Evolutionary conservation across 2,888 invertebrate species (phyloP).

Genomic region (Dorcus parallelipipedus): DNA sequence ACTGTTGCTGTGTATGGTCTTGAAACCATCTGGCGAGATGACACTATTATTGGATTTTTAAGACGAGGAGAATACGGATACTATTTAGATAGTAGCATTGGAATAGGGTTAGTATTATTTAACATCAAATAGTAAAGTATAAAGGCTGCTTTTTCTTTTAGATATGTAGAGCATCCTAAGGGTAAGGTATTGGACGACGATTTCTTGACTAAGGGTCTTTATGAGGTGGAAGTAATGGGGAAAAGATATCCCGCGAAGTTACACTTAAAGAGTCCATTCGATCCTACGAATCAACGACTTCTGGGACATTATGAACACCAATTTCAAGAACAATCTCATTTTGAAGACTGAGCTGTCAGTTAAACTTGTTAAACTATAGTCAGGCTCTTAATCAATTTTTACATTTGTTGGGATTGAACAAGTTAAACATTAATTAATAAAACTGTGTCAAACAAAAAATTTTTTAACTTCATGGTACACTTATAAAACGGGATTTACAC

Average conservation of each 20-base stretch:
- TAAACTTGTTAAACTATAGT: not conserved
- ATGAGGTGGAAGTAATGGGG: slow-evolving; percentile 80
- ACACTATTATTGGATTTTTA: slow-evolving; percentile 72
- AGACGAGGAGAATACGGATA: slow-evolving; percentile 78
- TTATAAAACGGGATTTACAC: not conserved
- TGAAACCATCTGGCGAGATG: slow-evolving; percentile 80
- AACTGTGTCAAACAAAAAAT: too few relatives aligned
- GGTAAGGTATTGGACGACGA: slow-evolving; percentile 62
- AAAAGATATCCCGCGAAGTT: slow-evolving; percentile 66
- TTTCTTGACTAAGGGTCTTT: slow-evolving; percentile 67
- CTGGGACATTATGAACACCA: slow-evolving; percentile 62
- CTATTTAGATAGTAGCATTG: slow-evolving; percentile 57
- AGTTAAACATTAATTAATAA: not conserved
- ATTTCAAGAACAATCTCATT: slow-evolving; percentile 46
- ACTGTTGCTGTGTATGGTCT: slow-evolving; percentile 78
- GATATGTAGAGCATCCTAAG: slow-evolving; percentile 56
- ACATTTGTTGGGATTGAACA: not conserved
- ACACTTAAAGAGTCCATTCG: slow-evolving; percentile 75
- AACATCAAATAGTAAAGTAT: not conserved
- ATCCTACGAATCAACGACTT: slow-evolving; percentile 71
- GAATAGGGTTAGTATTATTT: slow-evolving; percentile 54
- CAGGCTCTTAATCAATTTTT: not conserved
- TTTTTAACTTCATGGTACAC: not conserved
- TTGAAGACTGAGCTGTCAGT: slow-evolving; percentile 43
- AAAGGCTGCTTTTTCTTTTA: slow-evolving; percentile 31